These are phyloP conservation scores for Lasiurus cinereus DNA, from an alignment of 2,113 vertebrate species.

Conservation along the genomic window DNA sequence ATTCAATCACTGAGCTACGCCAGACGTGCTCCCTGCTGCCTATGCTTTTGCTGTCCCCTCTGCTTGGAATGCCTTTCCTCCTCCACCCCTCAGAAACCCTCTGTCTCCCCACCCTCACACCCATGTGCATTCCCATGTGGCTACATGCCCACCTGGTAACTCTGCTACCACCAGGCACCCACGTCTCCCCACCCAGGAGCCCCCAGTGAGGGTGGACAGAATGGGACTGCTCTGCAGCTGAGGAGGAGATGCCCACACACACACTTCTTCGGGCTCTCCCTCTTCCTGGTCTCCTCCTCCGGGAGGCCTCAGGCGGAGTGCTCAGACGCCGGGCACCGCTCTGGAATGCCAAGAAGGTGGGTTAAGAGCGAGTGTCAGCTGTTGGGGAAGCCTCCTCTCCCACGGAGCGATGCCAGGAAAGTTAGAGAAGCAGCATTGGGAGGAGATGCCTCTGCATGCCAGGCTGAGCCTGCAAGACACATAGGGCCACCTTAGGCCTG, in stretches of 20 bases:
- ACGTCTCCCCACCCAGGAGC: background rate
- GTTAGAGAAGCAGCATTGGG: background rate
- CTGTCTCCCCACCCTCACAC: fast-evolving
- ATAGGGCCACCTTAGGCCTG: fast-evolving
- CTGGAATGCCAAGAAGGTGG: conserved; percentile 36
- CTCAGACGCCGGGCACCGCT: background rate
- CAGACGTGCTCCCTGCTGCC: background rate
- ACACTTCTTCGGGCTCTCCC: background rate
- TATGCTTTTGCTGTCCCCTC: too few relatives aligned
- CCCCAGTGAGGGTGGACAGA: background rate
- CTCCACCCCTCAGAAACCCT: background rate
- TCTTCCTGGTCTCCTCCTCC: background rate
- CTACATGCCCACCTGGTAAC: background rate
- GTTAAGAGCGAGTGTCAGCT: background rate
- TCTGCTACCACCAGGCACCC: background rate
- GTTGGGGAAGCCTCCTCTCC: background rate
- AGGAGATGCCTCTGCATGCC: background rate
- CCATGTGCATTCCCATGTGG: fast-evolving
- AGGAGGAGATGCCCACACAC: background rate
- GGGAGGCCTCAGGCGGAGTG: background rate
- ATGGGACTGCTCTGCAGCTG: background rate
- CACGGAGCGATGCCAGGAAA: background rate
- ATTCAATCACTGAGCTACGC: too few relatives aligned
- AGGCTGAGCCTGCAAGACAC: background rate
- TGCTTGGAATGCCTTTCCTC: background rate